phyloP scores from a whole-genome alignment of 1,140 invertebrate genomes.

The Trichogramma pretiosum region DNA sequence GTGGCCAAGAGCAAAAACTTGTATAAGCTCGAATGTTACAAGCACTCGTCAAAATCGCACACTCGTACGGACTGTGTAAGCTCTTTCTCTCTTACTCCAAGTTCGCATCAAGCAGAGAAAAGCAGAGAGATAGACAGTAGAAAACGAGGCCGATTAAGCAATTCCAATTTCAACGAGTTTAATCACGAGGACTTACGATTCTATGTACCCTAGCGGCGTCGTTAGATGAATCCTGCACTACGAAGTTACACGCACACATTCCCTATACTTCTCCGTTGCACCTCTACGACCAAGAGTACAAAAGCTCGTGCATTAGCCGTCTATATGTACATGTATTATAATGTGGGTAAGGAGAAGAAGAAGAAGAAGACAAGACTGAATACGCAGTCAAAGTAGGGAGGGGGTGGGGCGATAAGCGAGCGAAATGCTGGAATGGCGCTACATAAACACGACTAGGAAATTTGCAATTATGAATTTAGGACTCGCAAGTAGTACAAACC shows the following conservation, averaged over 20 bases:
- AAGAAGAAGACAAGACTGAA: too few species aligned
- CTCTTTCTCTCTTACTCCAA: too few species aligned
- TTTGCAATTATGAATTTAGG: constrained; percentile 47
- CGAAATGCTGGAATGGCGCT: constrained; percentile 27
- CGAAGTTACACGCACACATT: too few species aligned
- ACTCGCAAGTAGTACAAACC: constrained; percentile 31
- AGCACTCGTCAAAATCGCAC: not conserved
- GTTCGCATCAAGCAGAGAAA: constrained; percentile 2
- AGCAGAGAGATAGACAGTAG: constrained; percentile 1
- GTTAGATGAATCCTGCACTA: not conserved
- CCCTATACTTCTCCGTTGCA: too few species aligned
- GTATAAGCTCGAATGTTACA: not conserved
- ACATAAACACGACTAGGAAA: constrained; percentile 47
- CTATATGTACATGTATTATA: not conserved
- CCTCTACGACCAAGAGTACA: too few species aligned
- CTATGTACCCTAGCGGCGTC: not conserved
- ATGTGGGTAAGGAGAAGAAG: too few species aligned
- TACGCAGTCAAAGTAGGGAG: constrained; percentile 9
- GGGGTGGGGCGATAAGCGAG: constrained; percentile 13
- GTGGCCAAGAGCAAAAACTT: not conserved
- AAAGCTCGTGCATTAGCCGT: constrained; percentile 22
- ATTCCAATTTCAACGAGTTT: constrained; percentile 17
- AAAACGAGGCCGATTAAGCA: constrained; percentile 9
- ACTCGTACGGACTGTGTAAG: too few species aligned
- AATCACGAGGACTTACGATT: constrained; percentile 11